Conservation (phyloP, 2,113 vertebrate genomes). For the Pomatorhinus ruficollis region DNA sequence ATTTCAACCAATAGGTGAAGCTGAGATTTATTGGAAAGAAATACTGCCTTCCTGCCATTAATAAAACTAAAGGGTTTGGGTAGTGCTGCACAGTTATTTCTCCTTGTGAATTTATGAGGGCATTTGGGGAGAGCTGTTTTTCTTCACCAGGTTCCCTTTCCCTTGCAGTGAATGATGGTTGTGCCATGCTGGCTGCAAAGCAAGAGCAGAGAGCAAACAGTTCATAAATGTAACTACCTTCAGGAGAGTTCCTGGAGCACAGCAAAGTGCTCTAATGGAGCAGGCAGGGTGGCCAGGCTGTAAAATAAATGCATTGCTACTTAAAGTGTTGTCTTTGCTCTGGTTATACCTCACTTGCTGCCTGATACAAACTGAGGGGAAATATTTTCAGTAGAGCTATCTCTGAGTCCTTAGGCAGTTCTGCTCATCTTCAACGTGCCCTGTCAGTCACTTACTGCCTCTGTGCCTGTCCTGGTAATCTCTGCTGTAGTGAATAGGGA, state of each 20-base stretch:
- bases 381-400: background rate
- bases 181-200: background rate
- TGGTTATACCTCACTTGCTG: background rate
- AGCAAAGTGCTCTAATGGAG: background rate
- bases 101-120: slow-evolving; percentile 15
- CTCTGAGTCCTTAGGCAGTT: background rate
- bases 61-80: background rate
- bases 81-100: background rate
- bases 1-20: background rate
- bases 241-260: slow-evolving; percentile 29
- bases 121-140: background rate
- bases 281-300: background rate
- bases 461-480: background rate
- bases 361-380: background rate
- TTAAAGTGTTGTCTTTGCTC: background rate
- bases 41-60: background rate
- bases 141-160: slow-evolving; percentile 28
- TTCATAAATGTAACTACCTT: slow-evolving; percentile 45
- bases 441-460: background rate
- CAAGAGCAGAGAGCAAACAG: slow-evolving; percentile 10
- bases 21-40: background rate
- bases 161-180: background rate
- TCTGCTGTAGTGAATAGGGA: background rate
- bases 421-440: background rate
- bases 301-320: slow-evolving; percentile 37